These are phyloP conservation scores for Progne subis DNA, from an alignment of 2,113 vertebrate species.

Conservation along the genomic window DNA sequence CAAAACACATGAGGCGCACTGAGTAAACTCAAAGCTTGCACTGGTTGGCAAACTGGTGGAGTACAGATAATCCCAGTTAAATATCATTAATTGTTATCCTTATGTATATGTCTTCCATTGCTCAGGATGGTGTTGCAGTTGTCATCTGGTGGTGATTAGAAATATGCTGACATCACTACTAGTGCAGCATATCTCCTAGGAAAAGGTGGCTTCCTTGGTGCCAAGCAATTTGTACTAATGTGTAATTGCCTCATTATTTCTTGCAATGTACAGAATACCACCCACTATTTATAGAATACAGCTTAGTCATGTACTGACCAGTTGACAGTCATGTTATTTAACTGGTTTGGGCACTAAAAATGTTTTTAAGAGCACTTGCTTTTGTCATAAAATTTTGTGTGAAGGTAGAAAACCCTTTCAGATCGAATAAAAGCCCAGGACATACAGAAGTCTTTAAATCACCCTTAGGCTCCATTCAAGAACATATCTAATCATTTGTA, in stretches of 20 bases:
- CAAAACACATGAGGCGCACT: neutral
- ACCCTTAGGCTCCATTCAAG: neutral
- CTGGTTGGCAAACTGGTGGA: neutral
- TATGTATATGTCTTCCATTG: neutral
- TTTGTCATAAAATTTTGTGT: neutral
- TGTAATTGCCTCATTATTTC: neutral
- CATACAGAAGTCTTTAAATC: neutral
- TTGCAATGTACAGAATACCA: neutral
- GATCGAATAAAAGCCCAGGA: neutral
- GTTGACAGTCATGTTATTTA: neutral
- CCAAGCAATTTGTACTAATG: neutral
- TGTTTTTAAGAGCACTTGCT: neutral
- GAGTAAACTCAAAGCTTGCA: neutral
- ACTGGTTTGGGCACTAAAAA: neutral
- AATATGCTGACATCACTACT: neutral
- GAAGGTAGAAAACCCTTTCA: neutral
- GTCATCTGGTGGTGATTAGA: neutral
- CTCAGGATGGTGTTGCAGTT: neutral
- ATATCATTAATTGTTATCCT: conserved; percentile 10
- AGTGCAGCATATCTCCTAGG: neutral
- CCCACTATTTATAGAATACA: neutral
- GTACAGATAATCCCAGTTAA: conserved; percentile 43
- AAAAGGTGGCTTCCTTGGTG: neutral
- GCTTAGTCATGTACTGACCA: neutral
- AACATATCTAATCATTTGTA: neutral